phyloP scores from a whole-genome alignment of 2,113 vertebrate species.

The Mesembrinibis cayennensis region DNA sequence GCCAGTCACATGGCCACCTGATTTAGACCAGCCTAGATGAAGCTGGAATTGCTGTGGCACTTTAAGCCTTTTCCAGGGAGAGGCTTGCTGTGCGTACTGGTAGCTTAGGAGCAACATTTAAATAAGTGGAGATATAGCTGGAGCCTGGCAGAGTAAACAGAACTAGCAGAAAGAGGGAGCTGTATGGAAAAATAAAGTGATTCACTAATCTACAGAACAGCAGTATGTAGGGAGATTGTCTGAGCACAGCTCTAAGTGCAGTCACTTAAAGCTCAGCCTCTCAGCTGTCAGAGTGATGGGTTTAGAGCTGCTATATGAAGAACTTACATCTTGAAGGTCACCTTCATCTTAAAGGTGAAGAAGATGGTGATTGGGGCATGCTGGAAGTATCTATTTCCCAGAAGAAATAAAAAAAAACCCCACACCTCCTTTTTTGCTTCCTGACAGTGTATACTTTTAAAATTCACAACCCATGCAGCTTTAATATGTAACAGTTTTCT shows the following conservation, averaged over 20 bases:
- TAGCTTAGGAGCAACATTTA: background rate
- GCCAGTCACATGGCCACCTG: background rate
- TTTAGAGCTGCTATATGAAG: background rate
- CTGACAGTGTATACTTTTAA: background rate
- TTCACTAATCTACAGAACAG: background rate
- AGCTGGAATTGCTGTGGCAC: background rate
- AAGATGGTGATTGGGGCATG: background rate
- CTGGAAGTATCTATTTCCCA: background rate
- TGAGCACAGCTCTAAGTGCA: background rate
- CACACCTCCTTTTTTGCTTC: background rate
- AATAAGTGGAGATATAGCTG: background rate
- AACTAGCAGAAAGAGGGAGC: background rate
- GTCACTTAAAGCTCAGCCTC: background rate
- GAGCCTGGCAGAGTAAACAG: background rate
- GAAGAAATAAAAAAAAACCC: background rate
- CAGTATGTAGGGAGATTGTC: background rate
- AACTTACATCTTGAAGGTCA: background rate
- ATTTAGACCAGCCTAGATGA: background rate
- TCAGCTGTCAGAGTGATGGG: background rate
- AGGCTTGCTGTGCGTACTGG: background rate
- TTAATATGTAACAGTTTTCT: background rate
- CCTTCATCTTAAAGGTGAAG: background rate
- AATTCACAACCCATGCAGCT: background rate
- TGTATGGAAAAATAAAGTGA: background rate
- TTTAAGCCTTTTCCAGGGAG: background rate